Percentiles rank a stretch among this genome's conserved stretches.
phyloP scores from a whole-genome alignment of 2,888 invertebrate species.

The Mantis religiosa region DNA sequence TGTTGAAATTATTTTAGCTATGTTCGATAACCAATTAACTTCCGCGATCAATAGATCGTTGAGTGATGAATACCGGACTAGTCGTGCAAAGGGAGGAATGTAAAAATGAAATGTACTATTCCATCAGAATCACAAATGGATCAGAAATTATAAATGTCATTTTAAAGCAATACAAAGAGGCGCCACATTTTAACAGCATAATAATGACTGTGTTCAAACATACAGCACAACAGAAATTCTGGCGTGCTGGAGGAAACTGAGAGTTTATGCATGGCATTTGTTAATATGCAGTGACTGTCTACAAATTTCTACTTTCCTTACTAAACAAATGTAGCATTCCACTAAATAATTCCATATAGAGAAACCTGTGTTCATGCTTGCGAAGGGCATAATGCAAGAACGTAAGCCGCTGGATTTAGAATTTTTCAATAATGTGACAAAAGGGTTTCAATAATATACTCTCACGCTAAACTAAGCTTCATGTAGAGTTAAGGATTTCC shows the following conservation, averaged over 20 bases:
- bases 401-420: too few relatives aligned
- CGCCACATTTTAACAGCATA: background rate
- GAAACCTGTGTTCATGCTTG: too few relatives aligned
- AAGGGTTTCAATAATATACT: too few relatives aligned
- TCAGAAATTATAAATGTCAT: background rate
- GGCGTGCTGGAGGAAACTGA: background rate
- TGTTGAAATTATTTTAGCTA: background rate
- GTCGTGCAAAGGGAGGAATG: background rate
- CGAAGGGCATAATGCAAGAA: too few relatives aligned
- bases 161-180: background rate
- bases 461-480: too few relatives aligned
- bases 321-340: too few relatives aligned
- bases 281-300: too few relatives aligned
- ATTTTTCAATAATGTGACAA: too few relatives aligned
- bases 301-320: too few relatives aligned
- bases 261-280: too few relatives aligned
- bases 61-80: background rate
- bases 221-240: background rate
- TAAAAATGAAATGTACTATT: background rate
- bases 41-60: background rate
- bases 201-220: background rate
- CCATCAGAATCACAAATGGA: background rate
- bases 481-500: too few relatives aligned
- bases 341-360: too few relatives aligned
- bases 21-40: background rate